Conservation (phyloP, 1,140 invertebrate genomes). For the Branchinecta lindahli region DNA sequence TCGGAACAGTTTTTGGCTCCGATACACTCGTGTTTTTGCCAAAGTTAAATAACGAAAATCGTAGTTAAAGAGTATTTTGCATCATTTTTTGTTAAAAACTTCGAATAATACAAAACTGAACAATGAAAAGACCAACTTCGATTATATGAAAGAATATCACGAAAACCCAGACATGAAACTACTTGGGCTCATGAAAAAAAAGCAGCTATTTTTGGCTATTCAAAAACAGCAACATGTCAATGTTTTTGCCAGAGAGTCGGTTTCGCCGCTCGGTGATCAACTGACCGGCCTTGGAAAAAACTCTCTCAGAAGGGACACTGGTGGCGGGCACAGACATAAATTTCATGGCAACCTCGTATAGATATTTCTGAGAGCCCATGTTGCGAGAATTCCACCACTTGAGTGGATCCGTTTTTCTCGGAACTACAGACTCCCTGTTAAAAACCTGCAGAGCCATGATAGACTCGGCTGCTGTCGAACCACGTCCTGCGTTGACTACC, state of each 20-base stretch:
- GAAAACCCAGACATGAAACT: too few relatives aligned
- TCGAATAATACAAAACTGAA: too few relatives aligned
- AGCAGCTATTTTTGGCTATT: not conserved
- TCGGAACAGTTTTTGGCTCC: too few relatives aligned
- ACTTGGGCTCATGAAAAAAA: slow-evolving; percentile 5
- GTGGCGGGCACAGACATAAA: slow-evolving; percentile 7
- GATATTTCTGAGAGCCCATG: not conserved
- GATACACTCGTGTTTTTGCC: too few relatives aligned
- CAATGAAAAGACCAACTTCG: too few relatives aligned
- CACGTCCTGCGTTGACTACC: not conserved
- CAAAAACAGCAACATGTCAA: slow-evolving; percentile 4
- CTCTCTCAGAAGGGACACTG: slow-evolving; percentile 3
- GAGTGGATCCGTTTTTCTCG: slow-evolving; percentile 5
- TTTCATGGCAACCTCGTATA: slow-evolving; percentile 1
- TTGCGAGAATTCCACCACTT: not conserved
- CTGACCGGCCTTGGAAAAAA: slow-evolving; percentile 1
- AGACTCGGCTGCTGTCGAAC: slow-evolving; percentile 1
- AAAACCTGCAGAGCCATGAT: slow-evolving; percentile 5
- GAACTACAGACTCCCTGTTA: slow-evolving; percentile 4
- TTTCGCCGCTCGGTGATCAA: slow-evolving; percentile 3
- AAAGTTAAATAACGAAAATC: too few relatives aligned
- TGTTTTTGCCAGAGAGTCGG: slow-evolving; percentile 1
- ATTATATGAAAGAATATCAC: too few relatives aligned
- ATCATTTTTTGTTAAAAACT: too few relatives aligned
- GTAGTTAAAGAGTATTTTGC: too few relatives aligned